Base-by-base conservation (phyloP, 2,113 vertebrate genomes). In the Mellivora capensis region DNA sequence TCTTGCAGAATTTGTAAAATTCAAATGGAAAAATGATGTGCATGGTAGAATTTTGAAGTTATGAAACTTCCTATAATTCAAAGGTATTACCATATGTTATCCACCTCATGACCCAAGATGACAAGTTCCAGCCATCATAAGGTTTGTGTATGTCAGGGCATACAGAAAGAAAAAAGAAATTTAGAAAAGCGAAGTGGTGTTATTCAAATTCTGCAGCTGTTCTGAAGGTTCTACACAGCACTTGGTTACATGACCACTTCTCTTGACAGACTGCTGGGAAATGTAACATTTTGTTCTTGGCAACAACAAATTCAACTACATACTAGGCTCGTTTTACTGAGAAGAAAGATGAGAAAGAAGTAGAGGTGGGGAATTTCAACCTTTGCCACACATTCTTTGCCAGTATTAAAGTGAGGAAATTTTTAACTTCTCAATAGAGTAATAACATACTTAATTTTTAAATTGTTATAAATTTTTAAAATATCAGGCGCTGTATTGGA, bases 401-500 rank as follows among this genome's bases (percentile, higher is more conserved):
- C 34, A 10, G 15, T 27, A 2, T 76, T 85, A 7, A n/a, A 92
- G 23, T 64, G 25, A 20, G 31, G 7, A 81, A 62, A 57, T 21
- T 76, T 95, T 88, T 74, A 87, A 64, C 6, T 94, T 79, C 49
- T 49, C 3, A 34, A 3, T 87, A 29, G 25, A 90, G 27, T 76
- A 97, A 62, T 47, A 52, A 39, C 34, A 84, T 34, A 27, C 9
- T 80, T 76, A 95, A 23, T 76, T 59, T 82, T 88, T 5, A 72
- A 91, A 72, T 87, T 89, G 20, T 49, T 27, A 57, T 44, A 52
- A 95, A 90, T 21, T 37, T 88, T 90, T 86, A 52, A 88, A 95
- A 27, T 52, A 61, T 39, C 37, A 29, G 18, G 21, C 61, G 7
- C 14, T 6, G 54, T 10, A 52, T 44, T 62, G 4, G 17, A 29